Conservation (phyloP, 2,888 invertebrate species). For the Synergus gifuensis region DNA sequence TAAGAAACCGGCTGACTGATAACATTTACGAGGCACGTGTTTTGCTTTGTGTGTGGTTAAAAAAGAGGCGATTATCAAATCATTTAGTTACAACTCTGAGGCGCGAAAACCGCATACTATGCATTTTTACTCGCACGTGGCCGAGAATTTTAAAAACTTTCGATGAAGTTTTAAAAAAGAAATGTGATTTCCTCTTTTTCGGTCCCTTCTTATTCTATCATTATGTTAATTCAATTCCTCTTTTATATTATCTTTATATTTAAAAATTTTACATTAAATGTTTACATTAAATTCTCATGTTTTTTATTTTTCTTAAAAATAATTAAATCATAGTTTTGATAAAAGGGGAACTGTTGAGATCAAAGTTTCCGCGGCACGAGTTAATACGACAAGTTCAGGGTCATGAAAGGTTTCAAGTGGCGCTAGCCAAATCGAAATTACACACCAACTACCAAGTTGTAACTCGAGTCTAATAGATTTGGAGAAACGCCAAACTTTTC, state of each 20-base stretch:
- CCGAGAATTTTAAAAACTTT: not conserved
- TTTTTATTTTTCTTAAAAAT: too few species aligned
- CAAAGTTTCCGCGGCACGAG: not conserved
- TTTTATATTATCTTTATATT: too few species aligned
- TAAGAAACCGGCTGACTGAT: not conserved
- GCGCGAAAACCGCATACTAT: not conserved
- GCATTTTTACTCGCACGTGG: slow-evolving; percentile 2
- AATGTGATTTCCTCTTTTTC: not conserved
- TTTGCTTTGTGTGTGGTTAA: not conserved
- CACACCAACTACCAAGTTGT: not conserved
- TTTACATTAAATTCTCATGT: too few species aligned
- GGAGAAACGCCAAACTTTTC: not conserved
- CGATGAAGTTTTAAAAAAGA: too few species aligned
- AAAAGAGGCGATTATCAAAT: not conserved
- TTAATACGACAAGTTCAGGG: not conserved
- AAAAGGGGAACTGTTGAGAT: too few species aligned
- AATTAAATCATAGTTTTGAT: too few species aligned
- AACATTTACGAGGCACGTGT: not conserved
- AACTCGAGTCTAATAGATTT: slow-evolving; percentile 18
- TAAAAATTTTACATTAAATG: too few species aligned
- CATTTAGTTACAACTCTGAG: not conserved
- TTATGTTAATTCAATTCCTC: not conserved
- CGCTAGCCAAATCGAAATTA: slow-evolving; percentile 30
- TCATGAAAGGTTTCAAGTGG: not conserved
- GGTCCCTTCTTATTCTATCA: too few species aligned